Evolutionary conservation across 1,140 invertebrate genomes (phyloP).

Genomic region (Aricia agestis): DNA sequence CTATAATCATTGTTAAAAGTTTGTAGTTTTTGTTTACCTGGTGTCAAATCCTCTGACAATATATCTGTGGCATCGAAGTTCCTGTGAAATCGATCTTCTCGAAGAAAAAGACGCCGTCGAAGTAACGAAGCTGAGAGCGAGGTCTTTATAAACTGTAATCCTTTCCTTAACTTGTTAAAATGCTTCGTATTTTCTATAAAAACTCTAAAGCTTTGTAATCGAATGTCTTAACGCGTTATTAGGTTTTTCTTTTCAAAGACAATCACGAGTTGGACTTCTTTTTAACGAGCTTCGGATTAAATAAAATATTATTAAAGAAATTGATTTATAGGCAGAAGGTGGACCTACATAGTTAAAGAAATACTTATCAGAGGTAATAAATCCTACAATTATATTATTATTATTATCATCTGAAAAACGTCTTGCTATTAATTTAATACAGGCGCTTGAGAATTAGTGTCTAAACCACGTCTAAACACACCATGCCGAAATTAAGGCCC

Average conservation of each 20-base stretch:
- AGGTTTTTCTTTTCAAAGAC: not conserved
- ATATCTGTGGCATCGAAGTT: not conserved
- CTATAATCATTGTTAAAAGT: not conserved
- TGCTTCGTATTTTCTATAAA: slow-evolving; percentile 14
- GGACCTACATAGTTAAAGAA: too few species aligned
- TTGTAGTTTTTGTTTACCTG: not conserved
- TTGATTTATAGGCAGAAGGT: too few species aligned
- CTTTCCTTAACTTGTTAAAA: slow-evolving; percentile 23
- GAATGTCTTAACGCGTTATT: slow-evolving; percentile 1
- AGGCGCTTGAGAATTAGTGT: too few species aligned
- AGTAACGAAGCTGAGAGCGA: slow-evolving; percentile 22
- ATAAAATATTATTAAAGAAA: too few species aligned
- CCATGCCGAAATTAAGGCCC: too few species aligned
- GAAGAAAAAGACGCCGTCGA: slow-evolving; percentile 15
- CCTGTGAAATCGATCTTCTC: slow-evolving; percentile 19
- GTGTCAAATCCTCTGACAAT: not conserved
- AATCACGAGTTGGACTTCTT: not conserved
- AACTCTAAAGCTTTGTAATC: not conserved
- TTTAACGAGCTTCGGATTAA: too few species aligned
- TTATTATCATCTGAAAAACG: too few species aligned
- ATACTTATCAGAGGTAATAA: too few species aligned
- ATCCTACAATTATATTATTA: too few species aligned
- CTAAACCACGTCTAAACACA: too few species aligned
- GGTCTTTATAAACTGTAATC: slow-evolving; percentile 24
- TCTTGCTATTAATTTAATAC: too few species aligned